These are phyloP conservation scores for Zingel zingel DNA, from an alignment of 2,113 vertebrate species.

Conservation along the genomic window DNA sequence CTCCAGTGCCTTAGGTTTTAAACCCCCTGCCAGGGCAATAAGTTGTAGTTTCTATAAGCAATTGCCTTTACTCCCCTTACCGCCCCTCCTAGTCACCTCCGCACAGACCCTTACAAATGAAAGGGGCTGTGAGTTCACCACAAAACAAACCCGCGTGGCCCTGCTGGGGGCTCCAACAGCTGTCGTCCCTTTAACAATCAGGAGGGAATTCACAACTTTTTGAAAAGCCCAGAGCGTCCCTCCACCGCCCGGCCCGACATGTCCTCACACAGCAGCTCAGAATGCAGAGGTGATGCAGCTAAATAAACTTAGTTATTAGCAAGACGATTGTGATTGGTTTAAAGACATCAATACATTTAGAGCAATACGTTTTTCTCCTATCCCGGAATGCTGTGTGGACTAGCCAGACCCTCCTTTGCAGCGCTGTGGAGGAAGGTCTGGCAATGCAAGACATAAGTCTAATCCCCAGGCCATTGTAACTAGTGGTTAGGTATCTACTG, in stretches of 20 bases:
- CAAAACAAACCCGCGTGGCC: slow-evolving; percentile 44
- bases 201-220: slow-evolving; percentile 31
- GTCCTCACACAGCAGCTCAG: neutral
- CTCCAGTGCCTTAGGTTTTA: neutral
- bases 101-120: slow-evolving; percentile 33
- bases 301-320: neutral
- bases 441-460: no score
- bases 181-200: slow-evolving; percentile 53
- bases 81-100: neutral
- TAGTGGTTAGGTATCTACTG: neutral
- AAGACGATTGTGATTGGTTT: no score
- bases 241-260: neutral
- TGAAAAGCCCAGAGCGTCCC: slow-evolving; percentile 10
- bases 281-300: neutral
- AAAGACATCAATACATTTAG: no score
- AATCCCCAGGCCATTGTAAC: neutral
- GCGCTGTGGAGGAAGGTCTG: no score
- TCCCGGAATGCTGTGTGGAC: no score
- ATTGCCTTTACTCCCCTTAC: neutral
- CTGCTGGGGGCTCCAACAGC: slow-evolving; percentile 58
- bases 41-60: slow-evolving; percentile 4
- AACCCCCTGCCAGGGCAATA: slow-evolving; percentile 14
- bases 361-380: no score
- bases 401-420: no score
- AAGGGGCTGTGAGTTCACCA: neutral